Base-by-base conservation (phyloP, 2,113 vertebrate species). In the Balaenoptera acutorostrata region DNA sequence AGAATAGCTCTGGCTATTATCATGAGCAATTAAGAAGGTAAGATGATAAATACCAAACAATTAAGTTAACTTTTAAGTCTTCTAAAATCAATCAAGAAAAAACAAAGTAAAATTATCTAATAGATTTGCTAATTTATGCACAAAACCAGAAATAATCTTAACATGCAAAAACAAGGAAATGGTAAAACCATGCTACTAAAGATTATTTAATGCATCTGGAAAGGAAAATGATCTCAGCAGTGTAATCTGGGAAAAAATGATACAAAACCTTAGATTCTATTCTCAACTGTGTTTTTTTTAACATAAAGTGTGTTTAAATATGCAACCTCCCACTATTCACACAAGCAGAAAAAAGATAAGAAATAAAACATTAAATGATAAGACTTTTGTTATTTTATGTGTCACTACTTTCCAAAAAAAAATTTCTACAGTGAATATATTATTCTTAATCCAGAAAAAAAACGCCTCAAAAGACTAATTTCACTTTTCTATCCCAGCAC, bases 41-140 rank as follows among this genome's bases (percentile, higher is more conserved):
- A 90, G 36, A 29, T 15, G 52, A 11, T 46, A 86, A 94, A 44
- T 68, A 94, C 31, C 80, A 94, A 75, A 39, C 39, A 85, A 92
- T 52, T 71, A 81, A 86, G n/a, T 33, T 59, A 77, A 87, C 36
- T 57, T 78, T 95, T 85, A 89, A 96, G 41, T 93, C 18, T 21
- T 59, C 46, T 49, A 92, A 90, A 82, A 83, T 64, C 52, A 94
- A 85, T 77, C 9, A 72, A 83, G n/a, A 44, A 91, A 82, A 89
- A 85, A 88, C 80, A 68, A 66, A 82, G 23, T 44, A 93, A 77
- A 96, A 95, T 46, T 39, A 74, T 69, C 68, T 92, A 69, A 93
- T 0, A 55, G 49, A 46, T 61, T 74, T 88, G 44, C 13, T 66
- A 93, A 83, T 36, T 75, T 64, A 85, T 66, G 5, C 4, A 85